phyloP scores from a whole-genome alignment of 2,113 vertebrate genomes.

The Alces alces region DNA sequence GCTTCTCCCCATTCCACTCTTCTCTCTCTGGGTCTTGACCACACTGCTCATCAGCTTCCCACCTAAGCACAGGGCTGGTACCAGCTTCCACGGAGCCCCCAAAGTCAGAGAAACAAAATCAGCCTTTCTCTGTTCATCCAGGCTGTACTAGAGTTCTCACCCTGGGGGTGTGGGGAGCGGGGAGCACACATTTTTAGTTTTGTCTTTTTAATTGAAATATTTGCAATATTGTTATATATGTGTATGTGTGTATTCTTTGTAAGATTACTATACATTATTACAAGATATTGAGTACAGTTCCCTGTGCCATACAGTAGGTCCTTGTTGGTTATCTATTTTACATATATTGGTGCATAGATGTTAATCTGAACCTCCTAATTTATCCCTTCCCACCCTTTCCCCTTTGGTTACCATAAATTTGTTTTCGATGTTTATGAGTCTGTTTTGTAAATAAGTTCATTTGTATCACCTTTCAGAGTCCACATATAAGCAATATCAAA shows the following conservation, averaged over 20 bases:
- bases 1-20: not conserved
- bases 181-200: not conserved
- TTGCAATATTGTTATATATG: not conserved
- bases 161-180: too few relatives aligned
- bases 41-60: not conserved
- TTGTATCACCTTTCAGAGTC: not conserved
- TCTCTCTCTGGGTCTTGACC: not conserved
- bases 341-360: not conserved
- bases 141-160: not conserved
- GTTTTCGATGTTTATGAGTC: not conserved
- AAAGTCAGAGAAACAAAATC: not conserved
- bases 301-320: not conserved
- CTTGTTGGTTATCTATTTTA: not conserved
- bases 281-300: not conserved
- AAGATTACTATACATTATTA: not conserved
- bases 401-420: not conserved
- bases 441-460: not conserved
- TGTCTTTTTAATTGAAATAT: not conserved
- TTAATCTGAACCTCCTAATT: not conserved
- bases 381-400: not conserved
- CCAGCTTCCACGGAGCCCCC: not conserved
- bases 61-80: not conserved
- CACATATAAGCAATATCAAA: not conserved
- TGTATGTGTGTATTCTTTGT: not conserved
- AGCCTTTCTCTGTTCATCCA: not conserved